These are phyloP conservation scores for Sarotherodon lohbergeri DNA, from an alignment of 2,113 vertebrate genomes.

Conservation along the genomic window DNA sequence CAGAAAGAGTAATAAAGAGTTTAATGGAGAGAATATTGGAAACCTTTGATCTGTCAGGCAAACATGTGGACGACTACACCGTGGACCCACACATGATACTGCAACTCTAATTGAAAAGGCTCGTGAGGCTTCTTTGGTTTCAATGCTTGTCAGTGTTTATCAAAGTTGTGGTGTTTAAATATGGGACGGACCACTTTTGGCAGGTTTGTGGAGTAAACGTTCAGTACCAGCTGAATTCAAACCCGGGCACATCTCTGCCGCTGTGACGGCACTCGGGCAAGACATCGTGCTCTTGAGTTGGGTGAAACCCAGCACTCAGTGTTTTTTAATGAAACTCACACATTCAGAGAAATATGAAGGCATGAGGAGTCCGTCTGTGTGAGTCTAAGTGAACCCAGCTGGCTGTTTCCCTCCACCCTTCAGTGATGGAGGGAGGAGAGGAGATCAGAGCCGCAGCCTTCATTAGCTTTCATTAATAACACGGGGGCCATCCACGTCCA, in stretches of 20 bases:
- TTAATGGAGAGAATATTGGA: too few relatives aligned
- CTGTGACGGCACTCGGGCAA: neutral
- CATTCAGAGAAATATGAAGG: neutral
- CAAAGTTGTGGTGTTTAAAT: neutral
- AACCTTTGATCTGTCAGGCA: neutral
- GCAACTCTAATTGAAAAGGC: neutral
- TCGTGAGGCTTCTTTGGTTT: neutral
- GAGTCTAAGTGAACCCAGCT: neutral
- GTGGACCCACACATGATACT: neutral
- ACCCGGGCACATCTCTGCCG: neutral
- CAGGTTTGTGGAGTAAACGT: neutral
- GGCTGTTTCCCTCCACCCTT: neutral
- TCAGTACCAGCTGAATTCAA: neutral
- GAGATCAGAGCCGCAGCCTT: neutral
- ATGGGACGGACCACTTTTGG: neutral
- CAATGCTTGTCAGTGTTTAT: neutral
- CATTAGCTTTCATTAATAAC: neutral
- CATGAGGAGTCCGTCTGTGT: neutral
- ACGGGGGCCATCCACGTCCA: neutral
- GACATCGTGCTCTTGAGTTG: neutral
- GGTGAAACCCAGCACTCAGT: neutral
- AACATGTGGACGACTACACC: neutral
- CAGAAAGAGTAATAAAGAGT: neutral
- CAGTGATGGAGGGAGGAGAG: neutral
- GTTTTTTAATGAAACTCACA: neutral